Percentiles rank a stretch among this genome's conserved stretches.
These are phyloP conservation scores for Halcyon chelicuti DNA, from an alignment of 2,797 vertebrate genomes.

Conservation along the genomic window DNA sequence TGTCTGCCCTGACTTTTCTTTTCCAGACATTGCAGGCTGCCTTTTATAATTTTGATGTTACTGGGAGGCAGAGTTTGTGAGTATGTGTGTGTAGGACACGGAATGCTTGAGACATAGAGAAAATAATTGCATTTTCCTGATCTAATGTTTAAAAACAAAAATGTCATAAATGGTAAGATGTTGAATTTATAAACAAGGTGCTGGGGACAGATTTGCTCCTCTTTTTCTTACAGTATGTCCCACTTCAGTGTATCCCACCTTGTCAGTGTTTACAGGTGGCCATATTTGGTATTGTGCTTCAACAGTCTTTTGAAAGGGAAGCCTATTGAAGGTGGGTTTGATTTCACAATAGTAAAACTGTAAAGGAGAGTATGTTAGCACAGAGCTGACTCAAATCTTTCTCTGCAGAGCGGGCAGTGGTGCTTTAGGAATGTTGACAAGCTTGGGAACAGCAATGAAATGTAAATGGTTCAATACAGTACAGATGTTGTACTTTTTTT, in stretches of 20 bases:
- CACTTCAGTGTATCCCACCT: not conserved
- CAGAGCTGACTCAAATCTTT: not conserved
- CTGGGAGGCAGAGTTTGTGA: not conserved
- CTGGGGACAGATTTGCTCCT: not conserved
- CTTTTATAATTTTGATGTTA: not conserved
- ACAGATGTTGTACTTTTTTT: too few species aligned
- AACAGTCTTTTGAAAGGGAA: not conserved
- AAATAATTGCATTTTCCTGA: not conserved
- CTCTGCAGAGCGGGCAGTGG: not conserved
- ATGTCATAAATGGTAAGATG: not conserved
- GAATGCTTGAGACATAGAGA: not conserved
- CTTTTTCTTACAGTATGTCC: not conserved
- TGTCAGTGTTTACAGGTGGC: not conserved
- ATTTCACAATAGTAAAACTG: not conserved
- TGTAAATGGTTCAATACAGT: conserved; percentile 1
- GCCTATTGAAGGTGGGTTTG: not conserved
- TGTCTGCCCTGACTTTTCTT: not conserved
- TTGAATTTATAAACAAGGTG: not conserved
- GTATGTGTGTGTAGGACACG: not conserved
- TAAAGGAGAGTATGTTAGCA: not conserved
- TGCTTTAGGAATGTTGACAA: not conserved
- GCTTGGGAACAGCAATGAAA: conserved; percentile 2
- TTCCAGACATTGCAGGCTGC: not conserved
- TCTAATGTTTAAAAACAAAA: not conserved
- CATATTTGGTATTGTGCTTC: not conserved